These are phyloP conservation scores for Elephas maximus DNA, from an alignment of 2,113 vertebrate species.

Conservation along the genomic window DNA sequence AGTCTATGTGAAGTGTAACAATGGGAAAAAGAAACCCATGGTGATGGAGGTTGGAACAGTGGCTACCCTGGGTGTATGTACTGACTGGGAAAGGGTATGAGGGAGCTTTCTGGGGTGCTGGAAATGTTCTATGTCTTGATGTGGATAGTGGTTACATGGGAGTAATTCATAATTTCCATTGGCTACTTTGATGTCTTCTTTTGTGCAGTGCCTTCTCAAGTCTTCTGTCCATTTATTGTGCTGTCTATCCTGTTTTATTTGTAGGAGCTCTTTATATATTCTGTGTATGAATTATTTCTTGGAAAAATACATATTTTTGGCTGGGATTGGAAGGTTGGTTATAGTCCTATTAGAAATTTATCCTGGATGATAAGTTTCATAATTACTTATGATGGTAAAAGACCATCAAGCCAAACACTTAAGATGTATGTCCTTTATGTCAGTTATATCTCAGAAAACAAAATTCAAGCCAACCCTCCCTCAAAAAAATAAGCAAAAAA, in stretches of 20 bases:
- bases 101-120: background rate
- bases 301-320: background rate
- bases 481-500: background rate
- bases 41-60: background rate
- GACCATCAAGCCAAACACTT: background rate
- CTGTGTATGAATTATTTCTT: background rate
- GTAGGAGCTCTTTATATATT: background rate
- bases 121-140: background rate
- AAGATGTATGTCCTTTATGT: background rate
- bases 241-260: background rate
- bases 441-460: background rate
- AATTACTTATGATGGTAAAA: background rate
- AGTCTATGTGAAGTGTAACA: background rate
- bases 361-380: background rate
- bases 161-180: background rate
- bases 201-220: background rate
- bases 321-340: background rate
- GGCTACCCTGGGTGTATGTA: background rate
- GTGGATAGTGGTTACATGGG: background rate
- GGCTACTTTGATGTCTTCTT: background rate
- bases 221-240: background rate
- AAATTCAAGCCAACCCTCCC: background rate
- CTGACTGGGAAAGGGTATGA: background rate
- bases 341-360: background rate
- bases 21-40: background rate